Evolutionary conservation across 2,888 invertebrate species (phyloP), one percentile per base, ranked within the genome.

Genomic region (Ochropleura leucogaster): DNA sequence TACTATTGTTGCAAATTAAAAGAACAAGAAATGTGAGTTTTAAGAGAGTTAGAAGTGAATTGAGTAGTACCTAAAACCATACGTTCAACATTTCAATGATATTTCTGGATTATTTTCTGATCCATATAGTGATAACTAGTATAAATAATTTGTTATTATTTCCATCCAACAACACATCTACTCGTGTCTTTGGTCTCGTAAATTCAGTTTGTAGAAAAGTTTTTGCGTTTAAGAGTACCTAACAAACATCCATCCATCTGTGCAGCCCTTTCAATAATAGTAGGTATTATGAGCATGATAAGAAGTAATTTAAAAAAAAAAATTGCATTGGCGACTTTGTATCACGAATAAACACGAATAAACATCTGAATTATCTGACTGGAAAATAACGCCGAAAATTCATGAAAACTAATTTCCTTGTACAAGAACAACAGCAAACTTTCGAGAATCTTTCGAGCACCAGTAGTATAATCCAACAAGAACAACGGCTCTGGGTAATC

Each of bases 401-500:
- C 18, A 57, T 44, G 0, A 59, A 73, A 60, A 44, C 8, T 40
- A 4, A 59, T 30, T 44, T 42, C 3, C 3, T 10, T 40, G 14
- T 9, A 2, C 10, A 16, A 47, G 0, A 18, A 55, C 40, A 16
- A 46, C 49, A 20, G 5, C 2, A 40, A n/a, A 60, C 4, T 59
- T 68, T 57, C 62, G 74, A 80, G 65, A 72, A 65, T 55, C 5
- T 12, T 18, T 51, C 82, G 90, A 87, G 88, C 79, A 82, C 20
- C 68, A 55, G 14, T 73, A 79, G 88, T 91, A 88, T 44, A 18
- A 55, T 14, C 66, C 9, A 47, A 65, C 69, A 80, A 87, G 81
- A 89, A 85, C 86, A 85, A 83, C 84, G 85, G 79, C 84, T 53
- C 69, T 67, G 84, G 86, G 91, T 92, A 92, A 93, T 92, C 90